phyloP scores from a whole-genome alignment of 2,888 invertebrate genomes.

The Calliopum simillimum region DNA sequence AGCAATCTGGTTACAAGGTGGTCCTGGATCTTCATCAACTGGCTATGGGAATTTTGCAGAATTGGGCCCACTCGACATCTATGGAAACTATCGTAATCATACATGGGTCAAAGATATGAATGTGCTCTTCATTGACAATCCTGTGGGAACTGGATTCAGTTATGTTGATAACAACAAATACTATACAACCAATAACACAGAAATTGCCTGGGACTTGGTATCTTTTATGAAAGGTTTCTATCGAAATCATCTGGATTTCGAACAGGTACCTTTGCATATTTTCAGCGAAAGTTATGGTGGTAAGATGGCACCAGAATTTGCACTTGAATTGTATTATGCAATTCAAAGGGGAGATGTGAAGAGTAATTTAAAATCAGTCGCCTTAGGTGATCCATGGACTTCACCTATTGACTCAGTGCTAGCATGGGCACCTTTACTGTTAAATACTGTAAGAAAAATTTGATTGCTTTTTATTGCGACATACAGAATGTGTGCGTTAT shows the following conservation, averaged over 20 bases:
- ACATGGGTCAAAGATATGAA: too few relatives aligned
- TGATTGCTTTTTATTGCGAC: slow-evolving; percentile 87
- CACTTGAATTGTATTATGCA: slow-evolving; percentile 71
- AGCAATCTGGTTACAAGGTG: too few relatives aligned
- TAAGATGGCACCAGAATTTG: too few relatives aligned
- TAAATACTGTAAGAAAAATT: slow-evolving; percentile 89
- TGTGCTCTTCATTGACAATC: slow-evolving; percentile 91
- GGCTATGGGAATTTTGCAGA: slow-evolving; percentile 90
- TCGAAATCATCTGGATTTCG: slow-evolving; percentile 75
- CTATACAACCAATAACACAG: slow-evolving; percentile 71
- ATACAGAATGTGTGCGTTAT: slow-evolving; percentile 78
- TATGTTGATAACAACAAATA: slow-evolving; percentile 73
- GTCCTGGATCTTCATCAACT: slow-evolving; percentile 84
- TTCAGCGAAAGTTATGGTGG: slow-evolving; percentile 93
- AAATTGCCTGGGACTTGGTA: slow-evolving; percentile 83
- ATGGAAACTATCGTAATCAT: slow-evolving; percentile 76
- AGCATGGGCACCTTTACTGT: too few relatives aligned
- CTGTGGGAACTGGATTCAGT: slow-evolving; percentile 89
- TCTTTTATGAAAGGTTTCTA: slow-evolving; percentile 79
- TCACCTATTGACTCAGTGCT: too few relatives aligned
- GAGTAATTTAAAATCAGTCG: slow-evolving; percentile 82
- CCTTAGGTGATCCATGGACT: slow-evolving; percentile 90
- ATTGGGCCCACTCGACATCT: slow-evolving; percentile 78
- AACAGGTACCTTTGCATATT: slow-evolving; percentile 81
- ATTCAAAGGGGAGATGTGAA: slow-evolving; percentile 72